A percentile compares a stretch with the other conserved stretches of the same genome.
Conservation (phyloP, 2,797 vertebrate species). For the Poecilia wingei region DNA sequence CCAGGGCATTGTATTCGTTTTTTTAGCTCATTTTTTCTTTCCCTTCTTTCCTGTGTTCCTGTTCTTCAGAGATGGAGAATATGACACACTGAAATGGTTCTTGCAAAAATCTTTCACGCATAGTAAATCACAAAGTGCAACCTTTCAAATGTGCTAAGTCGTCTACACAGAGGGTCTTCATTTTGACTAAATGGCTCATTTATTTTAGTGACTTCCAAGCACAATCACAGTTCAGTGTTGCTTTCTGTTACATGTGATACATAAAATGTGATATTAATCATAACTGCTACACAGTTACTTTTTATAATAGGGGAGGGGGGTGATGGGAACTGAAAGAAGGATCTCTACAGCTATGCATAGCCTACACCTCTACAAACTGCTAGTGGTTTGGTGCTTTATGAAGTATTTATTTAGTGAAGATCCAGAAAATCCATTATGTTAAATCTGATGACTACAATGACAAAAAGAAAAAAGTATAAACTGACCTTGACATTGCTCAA, state of each 20-base stretch:
- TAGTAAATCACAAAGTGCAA: not conserved
- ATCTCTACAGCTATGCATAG: not conserved
- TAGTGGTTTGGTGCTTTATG: not conserved
- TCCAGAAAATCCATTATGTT: not conserved
- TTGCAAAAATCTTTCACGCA: not conserved
- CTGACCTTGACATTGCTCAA: constrained; percentile 5
- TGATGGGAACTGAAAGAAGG: not conserved
- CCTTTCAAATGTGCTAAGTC: not conserved
- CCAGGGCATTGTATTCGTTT: not conserved
- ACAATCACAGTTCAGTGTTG: not conserved
- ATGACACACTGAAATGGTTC: not conserved
- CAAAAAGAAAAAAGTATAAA: not conserved
- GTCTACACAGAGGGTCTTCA: not conserved
- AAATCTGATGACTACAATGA: not conserved
- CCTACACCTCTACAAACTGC: not conserved
- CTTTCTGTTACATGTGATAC: not conserved
- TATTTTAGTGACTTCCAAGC: not conserved
- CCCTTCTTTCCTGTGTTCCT: not conserved
- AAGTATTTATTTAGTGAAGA: not conserved
- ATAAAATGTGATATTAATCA: not conserved
- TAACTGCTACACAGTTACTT: not conserved
- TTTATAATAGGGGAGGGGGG: not conserved
- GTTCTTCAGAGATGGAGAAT: not conserved
- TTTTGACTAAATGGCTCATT: not conserved
- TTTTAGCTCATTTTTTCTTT: not conserved